Base-by-base conservation (phyloP, 2,113 vertebrate species). In the Callopanchax toddi region DNA sequence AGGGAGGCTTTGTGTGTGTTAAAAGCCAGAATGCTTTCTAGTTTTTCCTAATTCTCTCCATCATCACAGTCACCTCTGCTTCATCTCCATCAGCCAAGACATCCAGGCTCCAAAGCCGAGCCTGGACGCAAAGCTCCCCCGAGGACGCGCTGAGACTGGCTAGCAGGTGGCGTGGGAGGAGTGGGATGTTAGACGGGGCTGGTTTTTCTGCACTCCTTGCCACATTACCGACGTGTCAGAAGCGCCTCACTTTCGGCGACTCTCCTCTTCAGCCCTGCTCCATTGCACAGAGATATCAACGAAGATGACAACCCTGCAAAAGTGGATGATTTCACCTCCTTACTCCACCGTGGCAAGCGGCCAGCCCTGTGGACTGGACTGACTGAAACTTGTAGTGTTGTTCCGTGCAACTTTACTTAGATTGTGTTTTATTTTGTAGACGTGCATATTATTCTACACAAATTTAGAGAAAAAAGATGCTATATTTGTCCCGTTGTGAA, bases 341-440 rank as follows among this genome's bases (percentile, higher is more conserved):
- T 71, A 75, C 72, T 82, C 71, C 74, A 60, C 79, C 34, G 66
- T 17, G 70, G 75, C 64, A 44, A 32, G 65, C 67, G 17, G 59
- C 67, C 67, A 44, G 58, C 81, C 62, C 64, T 40, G 11, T 11
- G 4, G 80, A 87, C 71, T 51, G 25, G 12, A 75, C 49, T 63
- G 81, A 84, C 82, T 74, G 76, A 85, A 82, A 74, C 66, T 42
- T 50, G 71, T 84, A 59, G 81, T 81, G 84, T 88, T 59, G 82
- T 87, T 80, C 61, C 11, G 79, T 92, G 78, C 78, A 83, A 86
- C 62, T 82, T 81, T 70, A 86, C 67, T 76, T 87, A 86, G 84
- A 86, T 85, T 83, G 83, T 88, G 81, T 71, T 91, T 89, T 71
- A 85, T 90, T 89, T 86, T 82, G 64, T 84, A 81, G 69, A 86